Conservation (phyloP, 2,888 invertebrate species). For the Orchestes rusci region DNA sequence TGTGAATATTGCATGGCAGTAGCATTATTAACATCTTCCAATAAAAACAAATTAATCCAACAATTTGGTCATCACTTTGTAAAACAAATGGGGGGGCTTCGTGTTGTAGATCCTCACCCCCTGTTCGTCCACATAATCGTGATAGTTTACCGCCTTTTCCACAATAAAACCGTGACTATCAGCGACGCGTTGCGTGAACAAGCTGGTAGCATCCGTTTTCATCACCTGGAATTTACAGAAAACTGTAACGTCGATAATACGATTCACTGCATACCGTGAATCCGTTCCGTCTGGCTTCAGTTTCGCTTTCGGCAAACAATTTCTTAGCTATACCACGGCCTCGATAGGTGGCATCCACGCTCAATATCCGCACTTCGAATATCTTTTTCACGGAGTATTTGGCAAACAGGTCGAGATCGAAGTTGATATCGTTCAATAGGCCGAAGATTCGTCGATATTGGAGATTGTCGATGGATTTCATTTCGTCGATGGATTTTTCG, state of each 20-base stretch:
- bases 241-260: background rate
- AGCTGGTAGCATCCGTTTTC: constrained; percentile 76
- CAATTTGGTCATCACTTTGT: constrained; percentile 55
- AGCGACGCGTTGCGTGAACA: constrained; percentile 70
- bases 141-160: constrained; percentile 59
- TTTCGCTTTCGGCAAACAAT: constrained; percentile 59
- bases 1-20: constrained; percentile 46
- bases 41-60: constrained; percentile 13
- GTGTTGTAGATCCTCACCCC: constrained; percentile 56
- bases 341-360: constrained; percentile 63
- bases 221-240: constrained; percentile 59
- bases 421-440: constrained; percentile 63
- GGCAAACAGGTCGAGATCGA: constrained; percentile 60
- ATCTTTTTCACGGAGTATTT: constrained; percentile 61
- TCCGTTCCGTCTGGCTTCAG: constrained; percentile 56
- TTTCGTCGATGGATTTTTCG: constrained; percentile 59
- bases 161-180: constrained; percentile 59
- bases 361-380: constrained; percentile 74
- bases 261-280: constrained; percentile 52
- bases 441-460: constrained; percentile 74
- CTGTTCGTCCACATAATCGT: constrained; percentile 58
- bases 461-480: constrained; percentile 58
- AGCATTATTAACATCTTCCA: constrained; percentile 42
- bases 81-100: constrained; percentile 62
- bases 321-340: constrained; percentile 70